Evolutionary conservation across 2,888 invertebrate genomes (phyloP).

Genomic region (Sclerodermus sp.): DNA sequence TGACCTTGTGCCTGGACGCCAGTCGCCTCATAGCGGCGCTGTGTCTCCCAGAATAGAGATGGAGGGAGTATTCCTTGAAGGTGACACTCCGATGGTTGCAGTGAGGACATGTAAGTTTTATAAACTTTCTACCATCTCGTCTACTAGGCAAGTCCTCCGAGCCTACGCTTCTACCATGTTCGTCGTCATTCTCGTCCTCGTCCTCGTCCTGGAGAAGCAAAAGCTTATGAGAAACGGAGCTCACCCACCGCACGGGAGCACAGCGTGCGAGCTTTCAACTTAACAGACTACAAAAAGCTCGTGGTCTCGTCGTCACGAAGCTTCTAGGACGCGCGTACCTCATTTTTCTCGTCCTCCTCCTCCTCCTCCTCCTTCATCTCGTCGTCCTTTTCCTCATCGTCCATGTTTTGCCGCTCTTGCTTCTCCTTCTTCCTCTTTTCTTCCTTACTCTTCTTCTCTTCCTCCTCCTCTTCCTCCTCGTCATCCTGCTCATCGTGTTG

Average conservation of each 20-base stretch:
- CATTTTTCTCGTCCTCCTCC: constrained; percentile 39
- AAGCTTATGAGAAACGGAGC: no score
- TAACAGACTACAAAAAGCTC: no score
- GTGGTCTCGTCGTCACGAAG: no score
- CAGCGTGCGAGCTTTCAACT: no score
- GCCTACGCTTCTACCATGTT: constrained; percentile 44
- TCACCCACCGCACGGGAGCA: no score
- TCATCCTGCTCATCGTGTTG: constrained; percentile 43
- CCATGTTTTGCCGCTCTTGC: constrained; percentile 62
- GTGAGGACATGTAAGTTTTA: constrained; percentile 76
- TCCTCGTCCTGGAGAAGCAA: constrained; percentile 57
- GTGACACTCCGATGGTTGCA: constrained; percentile 75
- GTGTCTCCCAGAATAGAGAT: constrained; percentile 73
- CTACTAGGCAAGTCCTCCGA: constrained; percentile 53
- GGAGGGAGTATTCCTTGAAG: constrained; percentile 74
- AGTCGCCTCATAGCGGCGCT: constrained; percentile 74
- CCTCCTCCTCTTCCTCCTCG: constrained; percentile 43
- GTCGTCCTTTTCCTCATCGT: constrained; percentile 60
- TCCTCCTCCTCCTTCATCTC: constrained; percentile 41
- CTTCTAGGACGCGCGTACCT: no score
- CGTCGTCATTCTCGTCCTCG: constrained; percentile 41
- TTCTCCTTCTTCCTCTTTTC: constrained; percentile 58
- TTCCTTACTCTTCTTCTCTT: constrained; percentile 46
- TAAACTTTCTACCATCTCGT: constrained; percentile 61
- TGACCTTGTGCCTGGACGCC: constrained; percentile 73